Evolutionary conservation across 37 sponge, comb jelly and placozoan genomes (phyloP).

Genomic region (Ianthella basta): DNA sequence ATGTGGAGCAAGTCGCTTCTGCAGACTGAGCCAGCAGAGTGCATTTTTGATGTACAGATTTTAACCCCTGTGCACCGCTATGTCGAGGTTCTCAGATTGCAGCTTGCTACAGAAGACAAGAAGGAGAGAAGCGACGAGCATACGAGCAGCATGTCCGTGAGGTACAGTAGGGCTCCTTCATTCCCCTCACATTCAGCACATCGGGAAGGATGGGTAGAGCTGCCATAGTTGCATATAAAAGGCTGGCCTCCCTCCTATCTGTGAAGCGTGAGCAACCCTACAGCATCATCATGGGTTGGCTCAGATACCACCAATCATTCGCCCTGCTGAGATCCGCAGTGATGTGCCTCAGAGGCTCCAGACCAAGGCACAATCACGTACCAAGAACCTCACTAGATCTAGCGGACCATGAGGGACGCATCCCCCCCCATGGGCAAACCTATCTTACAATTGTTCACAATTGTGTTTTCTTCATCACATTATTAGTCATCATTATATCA

Average conservation of each 20-base stretch:
- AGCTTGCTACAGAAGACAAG: slow-evolving; percentile 14
- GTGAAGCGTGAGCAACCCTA: neutral
- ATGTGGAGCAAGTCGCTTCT: neutral
- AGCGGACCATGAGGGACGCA: neutral
- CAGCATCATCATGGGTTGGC: neutral
- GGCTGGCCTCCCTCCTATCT: neutral
- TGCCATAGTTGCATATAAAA: neutral
- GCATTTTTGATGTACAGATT: slow-evolving; percentile 3
- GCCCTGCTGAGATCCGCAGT: neutral
- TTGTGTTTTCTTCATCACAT: neutral
- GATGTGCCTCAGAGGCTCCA: slow-evolving; percentile 5
- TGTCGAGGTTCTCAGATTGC: neutral
- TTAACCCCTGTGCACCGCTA: no score
- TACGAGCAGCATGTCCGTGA: slow-evolving; percentile 11
- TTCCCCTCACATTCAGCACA: neutral
- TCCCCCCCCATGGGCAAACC: neutral
- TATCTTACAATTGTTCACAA: neutral
- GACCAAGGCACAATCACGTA: neutral
- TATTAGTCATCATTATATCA: no score
- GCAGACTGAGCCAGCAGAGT: neutral
- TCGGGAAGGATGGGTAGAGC: neutral
- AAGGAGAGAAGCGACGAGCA: neutral
- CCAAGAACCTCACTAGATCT: neutral
- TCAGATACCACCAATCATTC: neutral
- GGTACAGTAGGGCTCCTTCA: slow-evolving; percentile 26